Evolutionary conservation across 2,113 vertebrate genomes (phyloP).

Genomic region (Hippoglossus stenolepis): DNA sequence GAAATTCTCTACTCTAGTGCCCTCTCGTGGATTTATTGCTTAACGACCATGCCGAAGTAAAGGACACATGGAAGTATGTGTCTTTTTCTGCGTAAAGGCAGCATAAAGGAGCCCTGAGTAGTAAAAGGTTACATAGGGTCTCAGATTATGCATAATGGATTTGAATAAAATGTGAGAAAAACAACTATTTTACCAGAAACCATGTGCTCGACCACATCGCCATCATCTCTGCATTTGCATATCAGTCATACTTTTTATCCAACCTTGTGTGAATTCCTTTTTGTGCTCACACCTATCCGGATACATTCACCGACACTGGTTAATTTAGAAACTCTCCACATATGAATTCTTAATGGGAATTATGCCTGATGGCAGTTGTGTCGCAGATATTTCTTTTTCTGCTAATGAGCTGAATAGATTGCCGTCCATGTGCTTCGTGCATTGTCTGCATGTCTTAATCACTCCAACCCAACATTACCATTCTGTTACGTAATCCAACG

Average conservation of each 20-base stretch:
- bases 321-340: constrained; percentile 31
- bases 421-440: constrained; percentile 37
- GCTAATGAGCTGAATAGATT: constrained; percentile 66
- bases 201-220: background rate
- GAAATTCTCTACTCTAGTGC: no score
- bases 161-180: background rate
- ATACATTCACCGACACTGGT: background rate
- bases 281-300: background rate
- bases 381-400: constrained; percentile 29
- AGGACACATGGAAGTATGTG: no score
- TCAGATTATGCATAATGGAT: background rate
- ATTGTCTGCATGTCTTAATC: constrained; percentile 61
- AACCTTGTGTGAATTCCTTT: background rate
- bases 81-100: no score
- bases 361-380: constrained; percentile 41
- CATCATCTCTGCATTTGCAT: constrained; percentile 2
- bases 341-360: constrained; percentile 67
- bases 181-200: background rate
- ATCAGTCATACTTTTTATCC: constrained; percentile 20
- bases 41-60: no score
- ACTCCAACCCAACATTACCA: constrained; percentile 44
- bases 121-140: background rate
- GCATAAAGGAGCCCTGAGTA: no score
- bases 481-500: constrained; percentile 63
- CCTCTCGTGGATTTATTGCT: no score